Evolutionary conservation across 2,888 invertebrate species (phyloP).

Genomic region (Polyommatus icarus): DNA sequence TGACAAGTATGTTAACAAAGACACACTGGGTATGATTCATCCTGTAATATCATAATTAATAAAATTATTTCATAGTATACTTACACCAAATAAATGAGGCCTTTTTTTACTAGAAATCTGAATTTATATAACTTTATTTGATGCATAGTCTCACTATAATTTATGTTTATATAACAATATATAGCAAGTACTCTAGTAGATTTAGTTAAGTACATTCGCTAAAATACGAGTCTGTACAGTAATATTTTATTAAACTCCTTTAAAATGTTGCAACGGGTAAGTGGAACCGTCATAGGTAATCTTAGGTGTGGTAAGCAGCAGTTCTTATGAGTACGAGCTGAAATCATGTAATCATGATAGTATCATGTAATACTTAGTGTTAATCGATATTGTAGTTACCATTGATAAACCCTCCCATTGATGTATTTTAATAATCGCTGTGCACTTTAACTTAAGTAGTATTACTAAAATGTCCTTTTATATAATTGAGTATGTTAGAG

Average conservation of each 20-base stretch:
- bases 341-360: conserved; percentile 49
- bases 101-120: conserved; percentile 56
- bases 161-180: conserved; percentile 34
- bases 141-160: conserved; percentile 34
- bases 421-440: conserved; percentile 32
- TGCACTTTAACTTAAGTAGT: conserved; percentile 33
- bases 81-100: conserved; percentile 70
- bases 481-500: conserved; percentile 6
- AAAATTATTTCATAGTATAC: conserved; percentile 34
- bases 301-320: conserved; percentile 57
- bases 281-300: conserved; percentile 42
- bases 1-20: neutral
- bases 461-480: conserved; percentile 28
- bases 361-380: conserved; percentile 32
- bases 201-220: conserved; percentile 32
- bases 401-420: conserved; percentile 18
- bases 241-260: conserved; percentile 26
- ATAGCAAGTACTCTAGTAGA: conserved; percentile 35
- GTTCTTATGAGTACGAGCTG: conserved; percentile 80
- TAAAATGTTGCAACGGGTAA: conserved; percentile 33
- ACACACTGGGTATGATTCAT: conserved; percentile 18
- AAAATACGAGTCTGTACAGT: conserved; percentile 12
- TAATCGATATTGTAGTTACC: conserved; percentile 7
- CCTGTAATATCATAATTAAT: conserved; percentile 15
- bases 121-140: conserved; percentile 43